Evolutionary conservation across 2,797 vertebrate genomes (phyloP), one percentile per base, ranked within the genome.

Genomic region (Linurgus olivaceus): DNA sequence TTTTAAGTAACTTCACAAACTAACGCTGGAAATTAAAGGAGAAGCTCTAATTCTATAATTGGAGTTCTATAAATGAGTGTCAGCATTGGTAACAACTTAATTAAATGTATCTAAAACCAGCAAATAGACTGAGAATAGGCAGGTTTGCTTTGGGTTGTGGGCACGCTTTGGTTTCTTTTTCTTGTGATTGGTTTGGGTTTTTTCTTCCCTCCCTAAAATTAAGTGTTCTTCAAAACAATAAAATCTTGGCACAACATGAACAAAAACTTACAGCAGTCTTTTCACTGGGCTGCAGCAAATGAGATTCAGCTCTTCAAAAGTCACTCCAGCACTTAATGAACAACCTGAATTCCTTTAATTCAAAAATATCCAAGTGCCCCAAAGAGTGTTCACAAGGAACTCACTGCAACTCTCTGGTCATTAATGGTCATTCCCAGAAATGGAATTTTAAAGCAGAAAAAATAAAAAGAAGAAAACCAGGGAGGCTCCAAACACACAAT

Each of bases 281-380:
- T 31, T 13, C n/a, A 45, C 44, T 9, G 29, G 11, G 17, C 71
- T 54, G 40, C 70, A 40, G 55, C 0, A 1, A 77, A 75, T 0
- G 3, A 17, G 17, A 50, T 44, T 72, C 38, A 67, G 14, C 25
- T 88, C 40, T 35, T 54, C 25, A 16, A 40, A 57, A 52, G 50
- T 28, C 79, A 51, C 37, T 35, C 26, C 0, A 68, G 35, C 31
- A 70, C 21, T 66, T 52, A 11, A 70, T 1, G 26, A 91, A 50
- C 50, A 54, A 17, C 21, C 20, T 29, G 40, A 71, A 62, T 63
- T 78, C 59, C 52, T 57, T 51, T 51, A 11, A 47, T 48, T 75
- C 72, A 61, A 68, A 83, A 51, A 4, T 2, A 67, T 14, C 65
- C 14, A 11, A 42, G 42, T 5, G 51, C 35, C 50, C 42, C 50